These are phyloP conservation scores for Melanotaenia maccullochi DNA, from an alignment of 2,797 vertebrate species.

Conservation along the genomic window DNA sequence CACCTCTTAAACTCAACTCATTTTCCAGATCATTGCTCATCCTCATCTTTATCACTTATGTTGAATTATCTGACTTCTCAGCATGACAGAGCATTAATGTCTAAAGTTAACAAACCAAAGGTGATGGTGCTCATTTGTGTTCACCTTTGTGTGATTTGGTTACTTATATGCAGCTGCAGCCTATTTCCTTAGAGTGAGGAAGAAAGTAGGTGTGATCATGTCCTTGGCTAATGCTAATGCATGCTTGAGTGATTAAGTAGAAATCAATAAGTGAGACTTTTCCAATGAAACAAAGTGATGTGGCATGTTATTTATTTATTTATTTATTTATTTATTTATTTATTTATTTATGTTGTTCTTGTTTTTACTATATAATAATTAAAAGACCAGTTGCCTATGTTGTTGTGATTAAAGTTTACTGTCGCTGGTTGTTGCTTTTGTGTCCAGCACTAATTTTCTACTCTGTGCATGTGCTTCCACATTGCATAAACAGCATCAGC, in stretches of 20 bases:
- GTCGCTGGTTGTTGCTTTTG: conserved; percentile 12
- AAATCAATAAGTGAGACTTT: conserved; percentile 56
- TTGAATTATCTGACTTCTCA: conserved; percentile 45
- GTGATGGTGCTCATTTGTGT: conserved; percentile 30
- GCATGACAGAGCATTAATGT: conserved; percentile 53
- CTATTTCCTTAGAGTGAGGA: conserved; percentile 25
- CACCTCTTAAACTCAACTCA: conserved; percentile 44
- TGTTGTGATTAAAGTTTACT: conserved; percentile 22
- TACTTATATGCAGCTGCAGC: conserved; percentile 53
- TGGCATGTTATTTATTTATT: neutral
- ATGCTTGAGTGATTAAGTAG: conserved; percentile 53
- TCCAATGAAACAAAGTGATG: conserved; percentile 30
- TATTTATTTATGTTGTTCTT: neutral
- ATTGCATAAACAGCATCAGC: conserved; percentile 33
- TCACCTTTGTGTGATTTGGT: conserved; percentile 45
- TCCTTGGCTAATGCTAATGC: conserved; percentile 63
- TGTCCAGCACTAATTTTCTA: conserved; percentile 35
- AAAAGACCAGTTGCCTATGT: neutral
- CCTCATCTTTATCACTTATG: conserved; percentile 33
- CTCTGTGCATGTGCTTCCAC: conserved; percentile 23
- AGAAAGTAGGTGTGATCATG: conserved; percentile 4
- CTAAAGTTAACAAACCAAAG: conserved; percentile 29
- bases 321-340: too few relatives aligned
- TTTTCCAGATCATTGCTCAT: conserved; percentile 43
- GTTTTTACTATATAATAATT: conserved; percentile 20